Base-by-base conservation (phyloP, 2,113 vertebrate genomes). In the Collichthys lucidus region DNA sequence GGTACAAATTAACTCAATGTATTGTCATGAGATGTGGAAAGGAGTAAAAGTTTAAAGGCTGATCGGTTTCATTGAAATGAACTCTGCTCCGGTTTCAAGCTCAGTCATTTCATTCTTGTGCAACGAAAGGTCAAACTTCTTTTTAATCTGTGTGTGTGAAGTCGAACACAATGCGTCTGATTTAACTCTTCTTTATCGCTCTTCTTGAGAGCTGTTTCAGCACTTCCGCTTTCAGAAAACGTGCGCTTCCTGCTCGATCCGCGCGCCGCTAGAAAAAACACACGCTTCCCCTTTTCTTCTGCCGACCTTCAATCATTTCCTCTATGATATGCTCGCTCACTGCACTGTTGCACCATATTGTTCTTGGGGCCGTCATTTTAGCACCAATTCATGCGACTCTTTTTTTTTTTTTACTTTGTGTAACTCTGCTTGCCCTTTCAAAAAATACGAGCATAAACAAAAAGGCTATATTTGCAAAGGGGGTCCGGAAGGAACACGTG, bases 151-250 rank as follows among this genome's bases (percentile, higher is more conserved):
- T 24, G 19, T 80, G 59, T 24, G 19, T 31, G 4, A 7, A 31
- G 42, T 35, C 14, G 8, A 65, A 83, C 66, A 87, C 76, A 91
- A 91, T 84, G 62, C 11, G n/a, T 65, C 19, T 52, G 57, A 66
- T 83, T 77, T 35, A 56, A 52, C 80, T 59, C 20, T 73, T 60
- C 59, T 85, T 74, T 72, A 84, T 84, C 70, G 5, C 66, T 85
- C 82, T 69, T 49, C 47, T 79, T 1, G 2, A 60, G 47, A 74
- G 84, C 79, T 80, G 76, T 87, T 89, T 77, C 87, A 87, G 79
- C 77, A 86, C 91, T 93, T 94, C 93, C 92, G 89, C 87, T 94
- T 92, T 91, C 79, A 82, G 35, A 63, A 92, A 90, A 88, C 63
- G 40, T 81, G 76, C 71, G 79, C 90, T 92, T 94, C 92, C 93